A percentile compares a stretch with the other conserved stretches of the same genome.
phyloP scores from a whole-genome alignment of 2,113 vertebrate species.

The Zingel zingel region DNA sequence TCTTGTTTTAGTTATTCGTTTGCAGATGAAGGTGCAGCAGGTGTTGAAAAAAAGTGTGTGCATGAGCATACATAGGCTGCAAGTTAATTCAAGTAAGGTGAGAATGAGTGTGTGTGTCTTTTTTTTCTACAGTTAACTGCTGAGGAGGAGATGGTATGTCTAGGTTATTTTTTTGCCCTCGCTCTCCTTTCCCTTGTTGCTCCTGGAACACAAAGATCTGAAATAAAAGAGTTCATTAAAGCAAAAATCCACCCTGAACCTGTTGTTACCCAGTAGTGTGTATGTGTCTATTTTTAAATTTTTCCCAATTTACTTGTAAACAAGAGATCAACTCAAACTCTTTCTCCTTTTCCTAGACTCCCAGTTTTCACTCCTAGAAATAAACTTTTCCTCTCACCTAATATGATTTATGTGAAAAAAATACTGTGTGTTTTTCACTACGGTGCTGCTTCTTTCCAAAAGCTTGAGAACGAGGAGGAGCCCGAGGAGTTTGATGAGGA shows the following conservation, averaged over 20 bases:
- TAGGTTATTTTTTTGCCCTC: background rate
- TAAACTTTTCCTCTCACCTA: background rate
- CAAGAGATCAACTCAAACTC: background rate
- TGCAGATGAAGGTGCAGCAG: conserved; percentile 8
- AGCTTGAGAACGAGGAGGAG: conserved; percentile 84
- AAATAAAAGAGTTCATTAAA: background rate
- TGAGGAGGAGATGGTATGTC: conserved; percentile 85
- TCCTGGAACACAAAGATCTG: conserved; percentile 7
- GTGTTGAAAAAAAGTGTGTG: background rate
- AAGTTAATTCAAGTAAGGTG: background rate
- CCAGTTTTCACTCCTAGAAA: conserved; percentile 14
- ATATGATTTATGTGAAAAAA: background rate
- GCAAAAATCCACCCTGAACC: background rate
- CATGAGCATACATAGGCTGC: background rate
- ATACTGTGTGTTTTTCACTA: background rate
- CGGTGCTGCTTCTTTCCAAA: conserved; percentile 42
- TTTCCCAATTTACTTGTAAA: conserved; percentile 15
- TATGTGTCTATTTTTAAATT: conserved; percentile 11
- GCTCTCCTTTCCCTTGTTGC: background rate
- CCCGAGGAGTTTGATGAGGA: conserved; percentile 80
- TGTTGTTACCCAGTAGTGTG: background rate
- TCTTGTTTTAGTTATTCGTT: background rate
- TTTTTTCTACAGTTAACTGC: conserved; percentile 76
- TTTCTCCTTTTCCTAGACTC: background rate
- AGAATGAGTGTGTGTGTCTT: conserved; percentile 39